Percentiles rank a stretch among this genome's conserved stretches.
Conservation (phyloP, 2,797 vertebrate species). For the Antennarius maculatus region DNA sequence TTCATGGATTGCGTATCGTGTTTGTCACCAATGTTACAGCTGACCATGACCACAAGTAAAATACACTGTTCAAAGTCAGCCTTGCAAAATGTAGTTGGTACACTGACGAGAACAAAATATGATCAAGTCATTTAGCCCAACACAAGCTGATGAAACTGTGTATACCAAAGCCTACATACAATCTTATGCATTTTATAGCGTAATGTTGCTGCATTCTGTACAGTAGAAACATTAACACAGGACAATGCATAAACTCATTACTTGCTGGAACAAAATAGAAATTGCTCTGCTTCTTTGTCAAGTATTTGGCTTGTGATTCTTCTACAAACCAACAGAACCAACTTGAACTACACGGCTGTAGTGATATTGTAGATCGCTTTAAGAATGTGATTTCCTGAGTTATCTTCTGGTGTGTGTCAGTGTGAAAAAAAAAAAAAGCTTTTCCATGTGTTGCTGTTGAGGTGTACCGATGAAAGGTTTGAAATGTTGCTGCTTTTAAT, state of each 20-base stretch:
- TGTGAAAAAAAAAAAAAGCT: slow-evolving; percentile 62
- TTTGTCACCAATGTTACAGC: slow-evolving; percentile 40
- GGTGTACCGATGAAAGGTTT: slow-evolving; percentile 65
- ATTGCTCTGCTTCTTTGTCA: slow-evolving; percentile 82
- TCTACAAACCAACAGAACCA: slow-evolving; percentile 58
- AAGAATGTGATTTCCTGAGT: slow-evolving; percentile 77
- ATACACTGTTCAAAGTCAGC: slow-evolving; percentile 47
- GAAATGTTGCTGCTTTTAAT: slow-evolving; percentile 77
- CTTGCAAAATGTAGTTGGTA: slow-evolving; percentile 54
- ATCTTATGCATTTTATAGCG: slow-evolving; percentile 84
- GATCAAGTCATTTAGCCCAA: slow-evolving; percentile 51
- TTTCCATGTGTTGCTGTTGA: slow-evolving; percentile 69
- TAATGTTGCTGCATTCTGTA: slow-evolving; percentile 76
- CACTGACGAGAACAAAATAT: slow-evolving; percentile 62
- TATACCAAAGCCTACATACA: slow-evolving; percentile 89
- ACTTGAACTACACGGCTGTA: slow-evolving; percentile 73
- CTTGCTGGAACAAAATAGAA: slow-evolving; percentile 81
- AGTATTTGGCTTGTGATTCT: slow-evolving; percentile 79
- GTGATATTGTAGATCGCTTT: slow-evolving; percentile 75
- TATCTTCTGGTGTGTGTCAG: slow-evolving; percentile 62
- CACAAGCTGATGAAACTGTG: slow-evolving; percentile 68
- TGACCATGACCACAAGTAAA: slow-evolving; percentile 22
- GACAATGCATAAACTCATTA: slow-evolving; percentile 65
- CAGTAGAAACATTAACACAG: slow-evolving; percentile 47
- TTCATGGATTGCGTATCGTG: slow-evolving; percentile 52